These are phyloP conservation scores for Coracias cyanogaster DNA, from an alignment of 2,797 vertebrate species.

Conservation along the genomic window DNA sequence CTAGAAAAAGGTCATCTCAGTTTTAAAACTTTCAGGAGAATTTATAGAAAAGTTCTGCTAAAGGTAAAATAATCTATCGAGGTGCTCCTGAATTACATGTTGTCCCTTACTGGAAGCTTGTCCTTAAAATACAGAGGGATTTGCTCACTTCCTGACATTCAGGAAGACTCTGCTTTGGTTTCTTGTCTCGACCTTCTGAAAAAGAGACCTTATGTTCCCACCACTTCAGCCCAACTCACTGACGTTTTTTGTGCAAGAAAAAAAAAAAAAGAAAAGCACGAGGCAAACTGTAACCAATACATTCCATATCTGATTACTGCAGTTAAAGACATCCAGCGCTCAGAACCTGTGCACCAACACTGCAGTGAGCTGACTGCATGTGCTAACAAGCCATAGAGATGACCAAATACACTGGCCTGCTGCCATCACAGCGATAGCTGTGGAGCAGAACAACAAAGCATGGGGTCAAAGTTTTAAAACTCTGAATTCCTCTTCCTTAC, in stretches of 20 bases:
- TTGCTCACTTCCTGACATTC: not conserved
- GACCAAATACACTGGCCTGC: not conserved
- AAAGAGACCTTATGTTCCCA: not conserved
- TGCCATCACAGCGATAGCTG: not conserved
- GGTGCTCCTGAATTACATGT: not conserved
- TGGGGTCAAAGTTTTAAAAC: not conserved
- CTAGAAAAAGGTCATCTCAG: not conserved
- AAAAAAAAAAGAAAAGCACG: not conserved
- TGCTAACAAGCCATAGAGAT: not conserved
- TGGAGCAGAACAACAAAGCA: not conserved
- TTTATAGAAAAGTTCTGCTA: not conserved
- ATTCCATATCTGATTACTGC: not conserved
- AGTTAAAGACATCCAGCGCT: not conserved
- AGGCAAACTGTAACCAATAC: not conserved
- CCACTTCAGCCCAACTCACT: not conserved
- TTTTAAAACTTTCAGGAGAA: not conserved
- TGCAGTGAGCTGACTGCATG: not conserved
- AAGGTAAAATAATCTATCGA: not conserved
- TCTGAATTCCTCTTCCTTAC: not conserved
- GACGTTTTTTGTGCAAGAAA: not conserved
- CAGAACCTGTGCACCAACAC: not conserved
- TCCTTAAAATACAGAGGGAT: not conserved
- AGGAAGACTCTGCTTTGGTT: not conserved
- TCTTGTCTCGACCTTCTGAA: not conserved
- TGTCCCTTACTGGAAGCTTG: not conserved